Evolutionary conservation across 2,888 invertebrate genomes (phyloP).

Genomic region (Netelia melanura): DNA sequence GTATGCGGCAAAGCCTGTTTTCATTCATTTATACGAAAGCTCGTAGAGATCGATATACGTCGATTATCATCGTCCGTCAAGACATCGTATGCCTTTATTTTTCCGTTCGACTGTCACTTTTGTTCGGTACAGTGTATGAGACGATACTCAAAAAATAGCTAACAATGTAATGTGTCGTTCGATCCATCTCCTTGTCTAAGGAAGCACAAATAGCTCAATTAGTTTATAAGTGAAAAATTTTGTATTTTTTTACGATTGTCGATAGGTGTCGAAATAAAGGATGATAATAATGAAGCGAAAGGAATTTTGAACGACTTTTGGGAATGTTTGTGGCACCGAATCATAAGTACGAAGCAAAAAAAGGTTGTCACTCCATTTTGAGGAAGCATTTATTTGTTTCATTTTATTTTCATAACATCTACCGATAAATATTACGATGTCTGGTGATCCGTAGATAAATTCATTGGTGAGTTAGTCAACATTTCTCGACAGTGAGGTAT

Average conservation of each 20-base stretch:
- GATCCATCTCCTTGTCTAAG: neutral
- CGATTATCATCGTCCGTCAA: conserved; percentile 73
- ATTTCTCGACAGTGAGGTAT: conserved; percentile 55
- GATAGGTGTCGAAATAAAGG: conserved; percentile 4
- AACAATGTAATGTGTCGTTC: neutral
- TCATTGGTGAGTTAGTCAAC: conserved; percentile 51
- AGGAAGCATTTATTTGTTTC: conserved; percentile 69
- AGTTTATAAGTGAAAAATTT: neutral
- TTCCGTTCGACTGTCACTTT: conserved; percentile 88
- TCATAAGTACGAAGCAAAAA: conserved; percentile 29
- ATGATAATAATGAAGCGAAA: conserved; percentile 18
- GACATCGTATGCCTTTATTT: conserved; percentile 80
- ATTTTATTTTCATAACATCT: conserved; percentile 68
- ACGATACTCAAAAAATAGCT: conserved; percentile 41
- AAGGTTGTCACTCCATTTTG: conserved; percentile 45
- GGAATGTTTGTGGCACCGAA: conserved; percentile 43
- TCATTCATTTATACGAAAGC: conserved; percentile 70
- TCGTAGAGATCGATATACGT: conserved; percentile 69
- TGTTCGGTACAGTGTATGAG: conserved; percentile 87
- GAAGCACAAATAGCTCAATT: neutral
- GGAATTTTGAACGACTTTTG: neutral
- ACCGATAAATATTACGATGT: conserved; percentile 67
- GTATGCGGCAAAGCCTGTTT: conserved; percentile 87
- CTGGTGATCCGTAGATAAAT: conserved; percentile 66
- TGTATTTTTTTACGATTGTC: conserved; percentile 18